Evolutionary conservation across 2,888 invertebrate genomes (phyloP), one percentile per base, ranked within the genome.

Genomic region (Drosophila lutescens): DNA sequence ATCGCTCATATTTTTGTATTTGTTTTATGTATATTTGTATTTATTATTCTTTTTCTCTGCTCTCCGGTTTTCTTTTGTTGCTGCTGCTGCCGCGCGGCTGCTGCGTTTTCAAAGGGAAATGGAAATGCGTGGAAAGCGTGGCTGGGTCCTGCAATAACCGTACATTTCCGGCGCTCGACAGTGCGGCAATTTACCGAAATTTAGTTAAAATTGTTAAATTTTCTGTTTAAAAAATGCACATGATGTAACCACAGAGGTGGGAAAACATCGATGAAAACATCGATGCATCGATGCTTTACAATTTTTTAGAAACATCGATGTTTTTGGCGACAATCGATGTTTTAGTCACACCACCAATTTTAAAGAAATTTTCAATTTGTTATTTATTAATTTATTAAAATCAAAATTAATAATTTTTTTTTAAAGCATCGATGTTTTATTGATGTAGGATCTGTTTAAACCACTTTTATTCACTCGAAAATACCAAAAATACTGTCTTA

Each of bases 1-100:
- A 61, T 87, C 85, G 87, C 77, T 85, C 85, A 85, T 47, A 47
- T 47, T 84, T 72, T 84, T 72, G 77, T 86, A 51, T 47, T 69
- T 66, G 63, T 66, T 66, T 50, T 55, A 47, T 20, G 4, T 53
- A 46, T 53, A 73, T 79, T 76, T 85, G 69, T 81, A 72, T 82
- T 79, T 70, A 76, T 80, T 49, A 69, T 26, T 26, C 26, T 26
- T 26, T 26, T 70, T 41, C 47, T 44, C 34, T 5, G 34, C 12
- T 30, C 20, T 36, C 32, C 43, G 49, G 40, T 34, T 34, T 7
- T 7, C 10, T 47, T 32, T 38, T 40, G 34, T 12, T 34, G 44
- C n/a, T 36, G 30, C 10, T 20, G 46, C 30, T 12, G 12, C 34
- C 12, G 20, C 46, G n/a, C 36, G 26, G 38, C 58, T 47, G 30